Percentiles rank a stretch among this genome's conserved stretches.
Evolutionary conservation across 2,797 vertebrate genomes (phyloP).

Genomic region (Intellagama lesueurii): DNA sequence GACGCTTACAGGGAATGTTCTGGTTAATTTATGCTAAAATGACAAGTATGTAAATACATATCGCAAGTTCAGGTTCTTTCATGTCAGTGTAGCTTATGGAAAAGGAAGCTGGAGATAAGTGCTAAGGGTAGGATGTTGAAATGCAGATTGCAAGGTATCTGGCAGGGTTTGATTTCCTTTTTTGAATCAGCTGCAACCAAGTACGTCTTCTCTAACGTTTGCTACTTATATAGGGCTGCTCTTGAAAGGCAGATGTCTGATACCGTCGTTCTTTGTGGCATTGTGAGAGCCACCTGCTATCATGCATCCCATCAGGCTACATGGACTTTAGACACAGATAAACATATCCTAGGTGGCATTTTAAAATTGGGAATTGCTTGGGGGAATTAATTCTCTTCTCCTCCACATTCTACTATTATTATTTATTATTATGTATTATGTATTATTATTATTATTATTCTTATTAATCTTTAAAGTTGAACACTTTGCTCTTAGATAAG

Average conservation of each 20-base stretch:
- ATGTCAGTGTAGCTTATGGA: not conserved
- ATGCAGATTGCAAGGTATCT: not conserved
- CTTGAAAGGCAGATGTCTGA: not conserved
- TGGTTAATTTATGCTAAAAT: not conserved
- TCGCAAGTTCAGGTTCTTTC: not conserved
- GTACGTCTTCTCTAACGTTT: conserved; percentile 1
- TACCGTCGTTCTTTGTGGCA: not conserved
- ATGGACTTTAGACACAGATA: not conserved
- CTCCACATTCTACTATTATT: too few relatives aligned
- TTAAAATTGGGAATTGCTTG: not conserved
- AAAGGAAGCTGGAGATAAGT: not conserved
- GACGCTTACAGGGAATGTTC: conserved; percentile 13
- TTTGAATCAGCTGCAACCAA: not conserved
- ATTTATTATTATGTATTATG: too few relatives aligned
- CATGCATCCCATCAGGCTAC: not conserved
- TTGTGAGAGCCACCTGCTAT: not conserved
- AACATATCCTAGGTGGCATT: not conserved
- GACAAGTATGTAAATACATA: not conserved
- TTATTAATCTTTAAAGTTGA: not conserved
- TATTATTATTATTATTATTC: too few relatives aligned
- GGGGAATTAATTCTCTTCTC: too few relatives aligned
- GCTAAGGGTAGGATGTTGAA: not conserved
- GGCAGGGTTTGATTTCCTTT: not conserved
- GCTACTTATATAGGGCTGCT: not conserved
- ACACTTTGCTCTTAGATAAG: not conserved